Evolutionary conservation across 2,888 invertebrate genomes (phyloP), one percentile per base, ranked within the genome.

Genomic region (Agrochola macilenta): DNA sequence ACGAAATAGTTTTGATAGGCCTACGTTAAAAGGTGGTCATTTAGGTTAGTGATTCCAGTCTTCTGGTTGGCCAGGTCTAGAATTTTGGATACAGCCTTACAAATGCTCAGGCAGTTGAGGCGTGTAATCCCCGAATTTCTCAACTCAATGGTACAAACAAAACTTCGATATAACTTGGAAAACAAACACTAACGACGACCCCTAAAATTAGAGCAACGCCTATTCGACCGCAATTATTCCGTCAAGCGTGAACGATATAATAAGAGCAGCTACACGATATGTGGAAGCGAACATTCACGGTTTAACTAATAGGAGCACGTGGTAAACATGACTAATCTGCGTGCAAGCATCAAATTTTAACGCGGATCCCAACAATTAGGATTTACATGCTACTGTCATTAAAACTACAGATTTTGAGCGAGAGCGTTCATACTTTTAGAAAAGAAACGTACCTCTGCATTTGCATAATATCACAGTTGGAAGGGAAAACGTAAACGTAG

Each of bases 341-440:
- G 69, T 86, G 85, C 49, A 68, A 81, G 73, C 81, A 82, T 75
- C 49, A 69, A 81, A 83, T 85, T 77, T 66, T 69, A 76, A 81
- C 63, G 61, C 61, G 68, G 64, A 78, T 58, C 70, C 65, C 68
- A 65, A 69, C 78, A 81, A 85, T 83, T 78, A 80, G 43, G 35
- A 78, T 71, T 80, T 52, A 69, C 39, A 54, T 58, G 71, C 78
- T 78, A 78, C 76, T 74, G 71, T 66, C 54, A 66, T 79, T 26
- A 30, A 46, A 78, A 61, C 8, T n/a, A 49, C n/a, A 17, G n/a
- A 57, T 81, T 35, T 43, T 26, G 2, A 30, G 23, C 35, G 39
- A 23, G 17, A 35, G 26, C 11, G 12, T 26, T 17, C 12, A 17
- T 23, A 26, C 64, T 63, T 63, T 52, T 17, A 5, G 8, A 5